Evolutionary conservation across 30 jellyfish, hydroid and myxozoan species (phyloP), one percentile per base, ranked within the genome.

Genomic region (Nemopilema nomurai): DNA sequence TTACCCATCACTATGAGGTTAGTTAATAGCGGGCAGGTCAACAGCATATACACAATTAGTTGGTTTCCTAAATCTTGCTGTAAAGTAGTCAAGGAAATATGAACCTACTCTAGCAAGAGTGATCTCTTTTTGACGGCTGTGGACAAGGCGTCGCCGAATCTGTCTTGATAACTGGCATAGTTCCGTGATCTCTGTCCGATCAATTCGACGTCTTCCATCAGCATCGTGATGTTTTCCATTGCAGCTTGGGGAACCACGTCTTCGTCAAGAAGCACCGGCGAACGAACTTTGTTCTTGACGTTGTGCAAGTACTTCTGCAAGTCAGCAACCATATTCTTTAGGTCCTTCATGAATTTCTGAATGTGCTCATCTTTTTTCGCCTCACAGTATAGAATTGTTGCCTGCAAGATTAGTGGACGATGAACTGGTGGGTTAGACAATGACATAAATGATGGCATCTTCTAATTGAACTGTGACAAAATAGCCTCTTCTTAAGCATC

Each of bases 281-380:
- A 77, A 4, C 91, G 93, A 26, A 86, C 90, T 53, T 80, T 89
- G 74, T 81, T 85, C 67, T 80, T 81, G 27, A 91, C 81, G 30
- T 50, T 63, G 65, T 85, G 90, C 51, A 91, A 62, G 28, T 91
- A 62, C 53, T 74, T 72, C 16, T 66, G 29, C 52, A 91, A 67
- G 67, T 53, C 65, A 16, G 81, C 30, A 8, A 86, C 83, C 79
- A 91, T 72, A 8, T 62, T 70, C 22, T 86, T 76, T 28, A 91
- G 80, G 25, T 85, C 96, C 62, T 91, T 86, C 81, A 90, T 66
- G 80, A 91, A 91, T 26, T 67, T 85, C 52, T 86, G 92, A 3
- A 91, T 81, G 49, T 75, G 86, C 19, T 85, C 96, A 49, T 91
- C 97, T 62, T 86, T 91, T 28, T 85, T 91, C 1, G 97, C 97